Evolutionary conservation across 2,797 vertebrate genomes (phyloP), one percentile per base, ranked within the genome.

Genomic region (Tokudaia tokunoshimensis): DNA sequence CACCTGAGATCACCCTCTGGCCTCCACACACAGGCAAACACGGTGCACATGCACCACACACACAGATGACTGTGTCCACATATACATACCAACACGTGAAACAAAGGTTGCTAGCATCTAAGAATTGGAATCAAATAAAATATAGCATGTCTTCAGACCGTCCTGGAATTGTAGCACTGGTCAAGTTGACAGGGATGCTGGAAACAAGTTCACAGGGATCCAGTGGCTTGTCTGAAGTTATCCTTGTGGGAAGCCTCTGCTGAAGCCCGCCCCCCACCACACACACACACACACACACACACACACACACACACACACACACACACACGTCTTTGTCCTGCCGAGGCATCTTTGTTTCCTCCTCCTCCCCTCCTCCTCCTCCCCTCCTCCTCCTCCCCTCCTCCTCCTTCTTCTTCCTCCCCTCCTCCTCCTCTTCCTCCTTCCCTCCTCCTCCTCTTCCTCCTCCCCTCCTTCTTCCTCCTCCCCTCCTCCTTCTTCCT

Each of bases 121-220:
- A 93, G 89, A 92, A 15, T 20, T 37, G 26, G 4, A 41, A 59
- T 52, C 52, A 87, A 94, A 90, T 20, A 9, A 57, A 94, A 74
- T n/a, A 81, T 41, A 81, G 15, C 41, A 34, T 59, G 50, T 63
- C 44, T 86, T 70, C 52, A 13, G 37, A n/a, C 44, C 70, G 76
- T 75, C 41, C 50, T 78, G 20, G 79, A 72, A 87, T 37, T 47
- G 37, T 76, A 93, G 70, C 8, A 7, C 50, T 83, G 91, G 52
- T 34, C 52, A 20, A 37, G 14, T 41, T 72, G 20, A 84, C 1
- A 57, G 44, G 2, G 14, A 59, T 15, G 19, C 41, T 65, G 24
- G 41, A 90, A 79, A 14, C 19, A 61, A 26, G 17, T 79, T 75
- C 55, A 55, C 41, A 87, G 55, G 82, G n/a, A 47, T 15, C 12